Evolutionary conservation across 2,113 vertebrate species (phyloP).

Genomic region (Phalacrocorax aristotelis): DNA sequence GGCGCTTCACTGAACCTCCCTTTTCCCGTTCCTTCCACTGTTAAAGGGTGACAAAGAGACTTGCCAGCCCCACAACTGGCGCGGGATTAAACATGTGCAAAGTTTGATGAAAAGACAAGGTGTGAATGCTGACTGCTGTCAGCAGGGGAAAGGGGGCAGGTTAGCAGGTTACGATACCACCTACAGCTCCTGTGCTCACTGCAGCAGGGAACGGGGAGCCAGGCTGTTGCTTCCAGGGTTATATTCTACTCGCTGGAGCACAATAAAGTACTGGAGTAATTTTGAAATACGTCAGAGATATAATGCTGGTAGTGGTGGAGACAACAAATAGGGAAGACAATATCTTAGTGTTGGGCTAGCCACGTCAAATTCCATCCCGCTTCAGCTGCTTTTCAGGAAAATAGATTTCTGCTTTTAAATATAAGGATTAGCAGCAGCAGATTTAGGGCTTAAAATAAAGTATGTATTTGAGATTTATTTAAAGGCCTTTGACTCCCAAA

Average conservation of each 20-base stretch:
- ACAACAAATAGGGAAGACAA: not conserved
- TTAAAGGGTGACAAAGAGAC: not conserved
- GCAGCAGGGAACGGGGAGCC: not conserved
- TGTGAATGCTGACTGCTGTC: constrained; percentile 7
- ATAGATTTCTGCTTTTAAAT: constrained; percentile 55
- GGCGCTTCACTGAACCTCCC: not conserved
- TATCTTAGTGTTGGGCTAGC: not conserved
- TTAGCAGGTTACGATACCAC: not conserved
- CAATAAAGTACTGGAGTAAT: not conserved
- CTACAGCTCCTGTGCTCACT: not conserved
- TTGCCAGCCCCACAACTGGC: not conserved
- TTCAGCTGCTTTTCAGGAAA: constrained; percentile 51
- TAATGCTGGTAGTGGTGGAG: not conserved
- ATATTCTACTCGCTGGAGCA: not conserved
- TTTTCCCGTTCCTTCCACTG: not conserved
- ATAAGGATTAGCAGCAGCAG: constrained; percentile 62
- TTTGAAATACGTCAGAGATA: not conserved
- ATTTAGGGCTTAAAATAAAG: constrained; percentile 67
- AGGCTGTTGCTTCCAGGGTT: not conserved
- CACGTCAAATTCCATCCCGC: not conserved
- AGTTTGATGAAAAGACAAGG: not conserved
- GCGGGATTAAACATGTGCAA: not conserved
- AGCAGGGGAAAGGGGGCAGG: not conserved
- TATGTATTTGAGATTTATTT: constrained; percentile 68
- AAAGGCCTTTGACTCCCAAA: constrained; percentile 61